A percentile compares a stretch with the other conserved stretches of the same genome.
These are phyloP conservation scores for Ptilorrhoa leucosticta DNA, from an alignment of 2,113 vertebrate genomes.

Conservation along the genomic window DNA sequence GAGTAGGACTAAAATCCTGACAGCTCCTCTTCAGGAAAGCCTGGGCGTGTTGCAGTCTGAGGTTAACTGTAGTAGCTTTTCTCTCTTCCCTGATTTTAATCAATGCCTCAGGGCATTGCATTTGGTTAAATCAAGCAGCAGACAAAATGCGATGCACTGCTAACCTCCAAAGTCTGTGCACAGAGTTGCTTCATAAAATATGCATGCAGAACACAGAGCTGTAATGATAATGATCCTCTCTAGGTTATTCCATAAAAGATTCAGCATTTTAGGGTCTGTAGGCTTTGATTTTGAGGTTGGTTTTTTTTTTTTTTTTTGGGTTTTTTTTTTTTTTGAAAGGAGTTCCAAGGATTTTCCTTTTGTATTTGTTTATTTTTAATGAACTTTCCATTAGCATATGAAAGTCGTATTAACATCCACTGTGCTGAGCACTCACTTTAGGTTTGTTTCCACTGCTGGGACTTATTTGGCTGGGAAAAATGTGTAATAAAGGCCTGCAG, in stretches of 20 bases:
- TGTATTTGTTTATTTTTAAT: conserved; percentile 57
- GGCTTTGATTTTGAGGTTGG: not conserved
- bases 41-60: not conserved
- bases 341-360: conserved; percentile 12
- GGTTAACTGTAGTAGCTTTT: not conserved
- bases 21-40: not conserved
- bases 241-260: conserved; percentile 30
- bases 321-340: not conserved
- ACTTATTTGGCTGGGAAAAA: not conserved
- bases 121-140: conserved; percentile 49
- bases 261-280: not conserved
- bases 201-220: conserved; percentile 34
- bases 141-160: conserved; percentile 34
- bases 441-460: not conserved
- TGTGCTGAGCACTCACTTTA: not conserved
- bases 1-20: not conserved
- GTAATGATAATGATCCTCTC: conserved; percentile 38
- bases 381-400: not conserved
- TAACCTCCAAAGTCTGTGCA: conserved; percentile 40
- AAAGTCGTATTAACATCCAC: not conserved
- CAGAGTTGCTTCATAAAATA: conserved; percentile 63
- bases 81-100: conserved; percentile 49
- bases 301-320: not conserved
- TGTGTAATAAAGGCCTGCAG: not conserved
- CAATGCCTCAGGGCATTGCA: conserved; percentile 44